Evolutionary conservation across 2,797 vertebrate species (phyloP), one percentile per base, ranked within the genome.

Genomic region (Pseudomugil tenellus): DNA sequence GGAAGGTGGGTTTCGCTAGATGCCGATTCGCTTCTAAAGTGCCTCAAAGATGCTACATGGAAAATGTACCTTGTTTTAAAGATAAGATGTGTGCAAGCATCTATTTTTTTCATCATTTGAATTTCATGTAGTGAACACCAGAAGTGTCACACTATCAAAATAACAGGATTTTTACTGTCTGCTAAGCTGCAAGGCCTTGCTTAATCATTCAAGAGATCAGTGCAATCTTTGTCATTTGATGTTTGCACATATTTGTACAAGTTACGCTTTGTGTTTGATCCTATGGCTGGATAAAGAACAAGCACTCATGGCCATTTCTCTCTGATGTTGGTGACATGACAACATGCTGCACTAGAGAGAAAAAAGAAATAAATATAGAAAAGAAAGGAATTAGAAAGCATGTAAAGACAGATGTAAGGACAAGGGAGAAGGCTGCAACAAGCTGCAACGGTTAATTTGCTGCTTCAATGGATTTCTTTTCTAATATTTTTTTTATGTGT

Each of bases 201-300:
- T 87, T 77, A 87, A 88, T 82, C 83, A 86, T 91, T 90, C 89
- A 87, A 34, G 67, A 83, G 65, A 74, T 85, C 77, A 56, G 71
- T 73, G 70, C 64, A 61, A 53, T 78, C 71, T 69, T 86, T 77
- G 90, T 92, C 82, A 81, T 81, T 81, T 88, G 65, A 78, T 76
- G 76, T 84, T 80, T 80, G 70, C 73, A 34, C 25, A 31, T 51
- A 67, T 88, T 81, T 74, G 70, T 55, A 61, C 55, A 67, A 71
- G 67, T 61, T 62, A 57, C 63, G 53, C 74, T 74, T 54, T 41
- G 56, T 1, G 75, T 90, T 89, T 91, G 85, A 91, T 88, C 79
- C 60, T 46, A n/a, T 84, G 84, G 88, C 83, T 84, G 83, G 57
- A 77, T 49, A 60, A 72, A 84, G 83, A 86, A 80, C 58, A 54